Evolutionary conservation across 2,888 invertebrate species (phyloP), one percentile per base, ranked within the genome.

Genomic region (Coecobrya sp.): DNA sequence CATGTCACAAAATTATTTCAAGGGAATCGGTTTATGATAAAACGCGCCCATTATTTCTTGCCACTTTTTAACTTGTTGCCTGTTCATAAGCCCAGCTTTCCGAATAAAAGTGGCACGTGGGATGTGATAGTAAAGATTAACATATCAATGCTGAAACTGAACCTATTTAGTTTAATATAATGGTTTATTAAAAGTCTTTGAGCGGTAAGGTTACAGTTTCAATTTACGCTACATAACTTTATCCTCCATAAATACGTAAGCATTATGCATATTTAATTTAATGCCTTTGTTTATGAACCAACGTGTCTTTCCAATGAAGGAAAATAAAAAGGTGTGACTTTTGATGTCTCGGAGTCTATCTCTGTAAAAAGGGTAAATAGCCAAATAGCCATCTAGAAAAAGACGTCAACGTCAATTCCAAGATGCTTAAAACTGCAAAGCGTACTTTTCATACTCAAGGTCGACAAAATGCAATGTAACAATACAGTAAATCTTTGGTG

Each of bases 291-390:
- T 45, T 45, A 3, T 45, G 45, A 73, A 1, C 8, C 0, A 70
- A 65, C 13, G 30, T 42, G 36, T 7, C 36, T 73, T 36, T 36
- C 73, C n/a, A 16, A 70, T 73, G 10, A 73, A 36, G 4, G 10
- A 36, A 45, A 22, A 36, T 3, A 42, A 10, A 25, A 49, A 76
- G 76, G 76, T 76, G 76, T 49, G 76, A 76, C 45, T 76, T 76
- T 49, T 76, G 27, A 52, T 49, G 16, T 76, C 52, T 70, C 16
- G 36, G 36, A 16, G 49, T 73, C 52, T 70, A 49, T 11, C 3
- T 45, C 3, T 22, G 16, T 2, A 0, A 76, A 49, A 22, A 76
- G 0, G 13, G 45, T 13, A 76, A 25, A 25, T 49, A 76, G 73
- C 19, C 45, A 73, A 65, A 22, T 2, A 25, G 62, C 2, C 4